Conservation (phyloP, 1,140 invertebrate species). For the Mercenaria mercenaria region DNA sequence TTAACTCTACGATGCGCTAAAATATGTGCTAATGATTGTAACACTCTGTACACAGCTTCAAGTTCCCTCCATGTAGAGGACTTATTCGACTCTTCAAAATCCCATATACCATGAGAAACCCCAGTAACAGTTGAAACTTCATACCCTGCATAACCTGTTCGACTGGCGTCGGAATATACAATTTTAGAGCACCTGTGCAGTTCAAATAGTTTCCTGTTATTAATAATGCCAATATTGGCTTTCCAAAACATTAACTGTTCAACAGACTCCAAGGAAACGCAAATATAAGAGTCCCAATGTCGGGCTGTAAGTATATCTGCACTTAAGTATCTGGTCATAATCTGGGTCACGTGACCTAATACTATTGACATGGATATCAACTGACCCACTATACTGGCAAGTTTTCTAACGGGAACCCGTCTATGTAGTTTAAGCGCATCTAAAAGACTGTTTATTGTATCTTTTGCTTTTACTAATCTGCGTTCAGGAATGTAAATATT, state of each 20-base stretch:
- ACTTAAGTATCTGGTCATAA: constrained; percentile 42
- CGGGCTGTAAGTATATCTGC: neutral
- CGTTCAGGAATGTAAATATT: neutral
- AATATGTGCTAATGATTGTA: neutral
- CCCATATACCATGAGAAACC: constrained; percentile 46
- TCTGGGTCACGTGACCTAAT: constrained; percentile 29
- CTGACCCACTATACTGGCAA: too few relatives aligned
- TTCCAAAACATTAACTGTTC: neutral
- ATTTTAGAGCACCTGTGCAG: neutral
- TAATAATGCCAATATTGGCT: neutral
- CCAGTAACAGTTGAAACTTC: neutral
- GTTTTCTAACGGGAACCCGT: neutral
- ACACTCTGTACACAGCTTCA: constrained; percentile 24
- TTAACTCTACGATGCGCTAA: constrained; percentile 10
- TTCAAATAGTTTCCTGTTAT: neutral
- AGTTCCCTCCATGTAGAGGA: constrained; percentile 62
- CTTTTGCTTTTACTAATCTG: neutral
- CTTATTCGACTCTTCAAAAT: constrained; percentile 11
- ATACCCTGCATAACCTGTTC: constrained; percentile 53
- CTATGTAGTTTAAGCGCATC: neutral
- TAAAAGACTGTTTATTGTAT: neutral
- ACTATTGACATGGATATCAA: constrained; percentile 37
- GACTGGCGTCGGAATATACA: constrained; percentile 36
- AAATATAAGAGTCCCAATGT: neutral
- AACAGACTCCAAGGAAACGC: neutral